Evolutionary conservation across 2,797 vertebrate species (phyloP).

Genomic region (Cheirogaleus major): DNA sequence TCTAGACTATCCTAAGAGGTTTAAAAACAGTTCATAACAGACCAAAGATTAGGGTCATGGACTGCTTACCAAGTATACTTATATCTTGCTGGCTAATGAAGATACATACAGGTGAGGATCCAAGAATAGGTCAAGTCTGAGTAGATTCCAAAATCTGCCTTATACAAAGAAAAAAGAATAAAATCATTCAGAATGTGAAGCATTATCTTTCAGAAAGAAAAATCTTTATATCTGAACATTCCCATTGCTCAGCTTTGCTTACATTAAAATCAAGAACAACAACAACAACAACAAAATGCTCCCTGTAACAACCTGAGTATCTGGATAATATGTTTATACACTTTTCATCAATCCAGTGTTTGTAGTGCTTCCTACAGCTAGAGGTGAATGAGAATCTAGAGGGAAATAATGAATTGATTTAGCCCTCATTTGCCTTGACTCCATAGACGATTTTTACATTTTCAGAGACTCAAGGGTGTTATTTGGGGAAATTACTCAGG

Average conservation of each 20-base stretch:
- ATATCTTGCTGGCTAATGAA: not conserved
- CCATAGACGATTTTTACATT: slow-evolving; percentile 64
- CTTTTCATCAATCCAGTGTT: slow-evolving; percentile 6
- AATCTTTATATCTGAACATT: not conserved
- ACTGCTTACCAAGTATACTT: not conserved
- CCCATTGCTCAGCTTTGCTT: slow-evolving; percentile 31
- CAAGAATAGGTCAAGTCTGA: not conserved
- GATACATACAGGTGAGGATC: not conserved
- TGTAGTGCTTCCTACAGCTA: slow-evolving; percentile 23
- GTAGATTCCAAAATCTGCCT: not conserved
- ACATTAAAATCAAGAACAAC: slow-evolving; percentile 11
- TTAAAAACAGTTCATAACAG: not conserved
- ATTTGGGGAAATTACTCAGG: slow-evolving; percentile 68
- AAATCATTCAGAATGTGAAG: slow-evolving; percentile 19
- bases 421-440: slow-evolving; percentile 57
- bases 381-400: slow-evolving; percentile 32
- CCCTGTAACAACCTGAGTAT: not conserved
- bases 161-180: slow-evolving; percentile 19
- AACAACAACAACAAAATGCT: not conserved
- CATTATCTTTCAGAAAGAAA: not conserved
- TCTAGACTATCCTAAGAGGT: not conserved
- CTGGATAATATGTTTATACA: not conserved
- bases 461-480: slow-evolving; percentile 51
- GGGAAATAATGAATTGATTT: slow-evolving; percentile 55
- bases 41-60: not conserved